phyloP scores from a whole-genome alignment of 2,888 invertebrate genomes.

The Nebria brevicollis region DNA sequence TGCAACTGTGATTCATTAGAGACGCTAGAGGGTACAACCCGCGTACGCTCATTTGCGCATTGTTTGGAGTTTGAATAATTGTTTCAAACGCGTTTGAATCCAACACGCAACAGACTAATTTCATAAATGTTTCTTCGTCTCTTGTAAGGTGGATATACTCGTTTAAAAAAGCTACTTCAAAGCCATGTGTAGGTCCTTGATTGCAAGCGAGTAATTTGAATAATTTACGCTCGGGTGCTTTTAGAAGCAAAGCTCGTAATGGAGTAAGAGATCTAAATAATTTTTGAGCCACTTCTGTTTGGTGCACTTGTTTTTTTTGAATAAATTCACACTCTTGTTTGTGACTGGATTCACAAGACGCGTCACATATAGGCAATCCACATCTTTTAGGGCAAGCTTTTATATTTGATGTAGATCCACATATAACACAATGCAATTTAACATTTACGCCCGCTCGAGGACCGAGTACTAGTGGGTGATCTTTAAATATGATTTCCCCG shows the following conservation, averaged over 20 bases:
- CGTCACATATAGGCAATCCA: constrained; percentile 73
- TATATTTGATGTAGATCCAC: constrained; percentile 63
- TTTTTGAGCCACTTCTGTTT: constrained; percentile 57
- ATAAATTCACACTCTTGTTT: constrained; percentile 69
- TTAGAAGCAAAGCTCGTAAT: constrained; percentile 62
- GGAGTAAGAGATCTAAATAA: constrained; percentile 62
- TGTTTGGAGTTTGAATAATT: constrained; percentile 59
- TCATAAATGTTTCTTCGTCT: constrained; percentile 70
- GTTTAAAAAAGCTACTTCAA: constrained; percentile 69
- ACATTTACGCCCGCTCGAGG: constrained; percentile 67
- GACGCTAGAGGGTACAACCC: constrained; percentile 76
- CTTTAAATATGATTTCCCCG: constrained; percentile 78
- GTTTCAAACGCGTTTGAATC: constrained; percentile 78
- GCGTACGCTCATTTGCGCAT: constrained; percentile 65
- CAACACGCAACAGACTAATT: constrained; percentile 69
- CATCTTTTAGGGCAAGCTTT: constrained; percentile 68
- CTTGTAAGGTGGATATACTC: constrained; percentile 64
- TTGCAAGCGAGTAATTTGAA: constrained; percentile 68
- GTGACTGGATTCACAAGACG: constrained; percentile 71
- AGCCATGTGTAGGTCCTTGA: constrained; percentile 66
- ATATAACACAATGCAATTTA: constrained; percentile 73
- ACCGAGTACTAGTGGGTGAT: constrained; percentile 76
- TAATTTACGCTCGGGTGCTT: constrained; percentile 64
- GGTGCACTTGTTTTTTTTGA: constrained; percentile 57
- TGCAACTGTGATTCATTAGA: constrained; percentile 76